Percentiles rank a stretch among this genome's conserved stretches.
Evolutionary conservation across 2,888 invertebrate species (phyloP).

Genomic region (Morpho helenor): DNA sequence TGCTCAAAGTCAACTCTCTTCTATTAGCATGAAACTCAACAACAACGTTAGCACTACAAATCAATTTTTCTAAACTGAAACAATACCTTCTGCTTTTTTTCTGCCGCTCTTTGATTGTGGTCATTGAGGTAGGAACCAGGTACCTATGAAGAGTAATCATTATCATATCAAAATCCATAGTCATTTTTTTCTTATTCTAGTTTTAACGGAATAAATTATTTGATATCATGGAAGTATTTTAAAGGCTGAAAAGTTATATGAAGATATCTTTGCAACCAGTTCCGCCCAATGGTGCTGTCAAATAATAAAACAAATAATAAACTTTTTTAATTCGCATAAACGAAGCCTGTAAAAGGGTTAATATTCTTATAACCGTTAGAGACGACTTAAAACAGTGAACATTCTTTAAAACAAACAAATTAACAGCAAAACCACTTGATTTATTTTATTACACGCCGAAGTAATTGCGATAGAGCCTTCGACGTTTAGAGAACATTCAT

Average conservation of each 20-base stretch:
- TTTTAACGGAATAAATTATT: too few species aligned
- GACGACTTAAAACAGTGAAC: conserved; percentile 2
- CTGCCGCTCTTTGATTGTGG: conserved; percentile 34
- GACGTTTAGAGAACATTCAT: conserved; percentile 28
- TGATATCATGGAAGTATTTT: too few species aligned
- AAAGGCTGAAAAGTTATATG: too few species aligned
- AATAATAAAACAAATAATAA: too few species aligned
- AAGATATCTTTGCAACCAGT: too few species aligned
- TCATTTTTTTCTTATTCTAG: too few species aligned
- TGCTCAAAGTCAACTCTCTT: not conserved
- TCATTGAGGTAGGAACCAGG: conserved; percentile 73
- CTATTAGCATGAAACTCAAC: conserved; percentile 18
- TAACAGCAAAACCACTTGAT: conserved; percentile 21
- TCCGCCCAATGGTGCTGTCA: too few species aligned
- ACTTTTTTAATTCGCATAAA: too few species aligned
- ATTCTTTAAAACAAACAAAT: conserved; percentile 13
- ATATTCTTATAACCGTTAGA: too few species aligned
- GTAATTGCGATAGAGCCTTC: conserved; percentile 26
- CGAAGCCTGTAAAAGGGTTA: too few species aligned
- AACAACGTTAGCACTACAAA: conserved; percentile 51
- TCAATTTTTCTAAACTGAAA: conserved; percentile 68
- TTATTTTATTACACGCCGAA: conserved; percentile 22
- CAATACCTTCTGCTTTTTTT: conserved; percentile 47
- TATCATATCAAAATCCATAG: too few species aligned
- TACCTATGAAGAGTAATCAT: too few species aligned